Conservation (phyloP, 2,113 vertebrate genomes). For the Pluvialis apricaria region DNA sequence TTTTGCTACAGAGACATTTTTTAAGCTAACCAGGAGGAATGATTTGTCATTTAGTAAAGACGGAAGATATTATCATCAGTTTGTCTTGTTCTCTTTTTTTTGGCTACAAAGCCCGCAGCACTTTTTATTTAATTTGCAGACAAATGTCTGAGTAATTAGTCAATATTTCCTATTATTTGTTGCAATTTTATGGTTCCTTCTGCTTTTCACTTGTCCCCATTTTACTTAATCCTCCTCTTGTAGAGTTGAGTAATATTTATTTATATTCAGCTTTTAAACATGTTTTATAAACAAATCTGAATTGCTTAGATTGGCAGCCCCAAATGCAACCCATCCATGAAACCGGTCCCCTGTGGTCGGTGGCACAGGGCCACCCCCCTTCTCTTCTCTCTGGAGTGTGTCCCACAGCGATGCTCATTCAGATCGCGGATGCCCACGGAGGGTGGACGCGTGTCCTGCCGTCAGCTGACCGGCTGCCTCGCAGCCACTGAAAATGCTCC, state of each 20-base stretch:
- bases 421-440: rapidly evolving
- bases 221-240: background rate
- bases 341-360: background rate
- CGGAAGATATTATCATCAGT: too few relatives aligned
- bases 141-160: background rate
- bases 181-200: background rate
- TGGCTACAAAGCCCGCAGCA: background rate
- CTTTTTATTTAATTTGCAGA: background rate
- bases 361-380: background rate
- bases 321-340: background rate
- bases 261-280: background rate
- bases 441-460: rapidly evolving
- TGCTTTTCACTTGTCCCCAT: background rate
- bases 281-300: background rate
- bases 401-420: background rate
- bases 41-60: background rate
- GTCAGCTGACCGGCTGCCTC: background rate
- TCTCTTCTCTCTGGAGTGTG: background rate
- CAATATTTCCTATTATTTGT: background rate
- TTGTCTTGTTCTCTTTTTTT: background rate
- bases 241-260: background rate
- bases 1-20: background rate
- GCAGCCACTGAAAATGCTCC: background rate
- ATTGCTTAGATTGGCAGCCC: background rate
- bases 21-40: background rate